Conservation (phyloP, 2,797 vertebrate genomes). For the Eulemur rubriventer region DNA sequence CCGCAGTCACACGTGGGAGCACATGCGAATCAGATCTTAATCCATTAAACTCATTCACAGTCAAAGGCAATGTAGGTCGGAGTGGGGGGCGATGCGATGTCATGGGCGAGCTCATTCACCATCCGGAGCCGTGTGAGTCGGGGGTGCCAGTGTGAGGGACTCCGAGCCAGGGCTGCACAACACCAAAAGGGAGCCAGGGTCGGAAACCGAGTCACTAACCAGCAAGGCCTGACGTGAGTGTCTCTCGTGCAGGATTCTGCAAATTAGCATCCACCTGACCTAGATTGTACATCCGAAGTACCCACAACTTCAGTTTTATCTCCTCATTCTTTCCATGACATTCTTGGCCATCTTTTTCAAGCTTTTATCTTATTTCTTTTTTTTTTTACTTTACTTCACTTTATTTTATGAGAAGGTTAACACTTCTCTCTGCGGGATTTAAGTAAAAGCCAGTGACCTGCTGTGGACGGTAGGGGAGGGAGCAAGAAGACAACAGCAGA, state of each 20-base stretch:
- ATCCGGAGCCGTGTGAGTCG: background rate
- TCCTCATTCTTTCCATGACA: background rate
- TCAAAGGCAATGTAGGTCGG: background rate
- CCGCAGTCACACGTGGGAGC: background rate
- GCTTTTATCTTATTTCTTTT: background rate
- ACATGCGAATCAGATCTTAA: background rate
- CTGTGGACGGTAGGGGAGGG: background rate
- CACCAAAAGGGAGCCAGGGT: fast-evolving
- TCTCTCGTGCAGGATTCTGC: background rate
- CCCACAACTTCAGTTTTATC: background rate
- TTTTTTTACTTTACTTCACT: background rate
- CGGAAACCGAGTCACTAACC: background rate
- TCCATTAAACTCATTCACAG: conserved; percentile 52
- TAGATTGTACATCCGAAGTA: background rate
- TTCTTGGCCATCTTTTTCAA: background rate
- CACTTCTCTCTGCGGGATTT: background rate
- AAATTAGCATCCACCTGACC: fast-evolving
- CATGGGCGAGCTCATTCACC: background rate
- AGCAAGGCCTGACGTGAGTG: fast-evolving
- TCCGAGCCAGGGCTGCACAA: background rate
- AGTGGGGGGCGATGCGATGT: background rate
- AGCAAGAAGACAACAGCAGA: background rate
- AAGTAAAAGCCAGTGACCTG: background rate
- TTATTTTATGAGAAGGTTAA: background rate
- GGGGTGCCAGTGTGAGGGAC: background rate